These are phyloP conservation scores for Piprites chloris DNA, from an alignment of 2,113 vertebrate species.

Conservation along the genomic window DNA sequence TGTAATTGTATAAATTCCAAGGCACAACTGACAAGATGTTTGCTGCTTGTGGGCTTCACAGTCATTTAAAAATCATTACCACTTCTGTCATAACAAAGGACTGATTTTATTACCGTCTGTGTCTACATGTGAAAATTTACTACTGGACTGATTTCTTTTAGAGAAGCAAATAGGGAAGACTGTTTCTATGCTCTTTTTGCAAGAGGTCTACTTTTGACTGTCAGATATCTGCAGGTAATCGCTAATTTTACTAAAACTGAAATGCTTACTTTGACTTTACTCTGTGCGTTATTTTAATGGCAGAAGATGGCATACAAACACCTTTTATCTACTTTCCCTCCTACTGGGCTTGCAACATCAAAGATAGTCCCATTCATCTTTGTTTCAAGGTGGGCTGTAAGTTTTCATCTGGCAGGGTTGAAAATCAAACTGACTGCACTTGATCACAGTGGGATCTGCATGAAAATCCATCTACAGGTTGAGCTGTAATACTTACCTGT, in stretches of 20 bases:
- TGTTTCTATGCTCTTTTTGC: neutral
- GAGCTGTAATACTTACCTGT: conserved; percentile 50
- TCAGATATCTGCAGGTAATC: neutral
- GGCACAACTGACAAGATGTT: neutral
- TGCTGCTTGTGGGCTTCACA: neutral
- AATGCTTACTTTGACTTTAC: neutral
- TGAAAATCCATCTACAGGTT: conserved; percentile 56
- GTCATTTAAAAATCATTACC: neutral
- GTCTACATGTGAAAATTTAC: neutral
- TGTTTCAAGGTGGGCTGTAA: conserved; percentile 18
- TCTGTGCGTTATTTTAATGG: conserved; percentile 50
- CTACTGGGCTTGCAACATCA: conserved; percentile 46
- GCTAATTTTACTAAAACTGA: conserved; percentile 16
- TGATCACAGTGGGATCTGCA: conserved; percentile 67
- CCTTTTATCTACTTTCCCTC: conserved; percentile 60
- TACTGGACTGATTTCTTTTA: neutral
- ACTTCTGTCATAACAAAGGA: neutral
- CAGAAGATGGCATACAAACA: conserved; percentile 51
- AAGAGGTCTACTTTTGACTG: neutral
- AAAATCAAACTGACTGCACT: conserved; percentile 54
- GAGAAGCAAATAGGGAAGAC: neutral
- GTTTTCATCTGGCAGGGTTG: conserved; percentile 46
- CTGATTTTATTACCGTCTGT: neutral
- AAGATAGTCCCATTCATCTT: conserved; percentile 48
- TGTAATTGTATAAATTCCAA: neutral